Conservation (phyloP, 1,140 invertebrate species). For the Orius insidiosus region DNA sequence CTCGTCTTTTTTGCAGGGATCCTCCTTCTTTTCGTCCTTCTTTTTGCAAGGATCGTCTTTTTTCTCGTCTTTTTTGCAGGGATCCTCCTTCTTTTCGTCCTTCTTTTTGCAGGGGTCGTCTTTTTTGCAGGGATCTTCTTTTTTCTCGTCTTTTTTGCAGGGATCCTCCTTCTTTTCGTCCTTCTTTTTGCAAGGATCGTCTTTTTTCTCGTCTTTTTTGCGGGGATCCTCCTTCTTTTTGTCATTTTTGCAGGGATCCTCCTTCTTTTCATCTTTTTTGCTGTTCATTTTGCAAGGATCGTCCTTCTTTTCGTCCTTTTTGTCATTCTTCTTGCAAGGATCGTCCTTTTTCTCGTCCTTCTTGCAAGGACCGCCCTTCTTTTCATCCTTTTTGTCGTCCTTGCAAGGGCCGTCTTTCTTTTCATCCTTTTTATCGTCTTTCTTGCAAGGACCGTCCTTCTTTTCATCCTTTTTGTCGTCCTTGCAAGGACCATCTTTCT, state of each 20-base stretch:
- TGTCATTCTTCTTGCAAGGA: slow-evolving; percentile 1
- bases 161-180: slow-evolving; percentile 7
- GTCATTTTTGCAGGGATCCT: not conserved
- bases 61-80: slow-evolving; percentile 6
- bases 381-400: not conserved
- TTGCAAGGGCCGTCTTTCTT: not conserved
- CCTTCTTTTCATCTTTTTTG: not conserved
- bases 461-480: slow-evolving; percentile 7
- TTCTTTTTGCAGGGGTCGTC: slow-evolving; percentile 6
- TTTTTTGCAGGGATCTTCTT: slow-evolving; percentile 10
- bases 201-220: slow-evolving; percentile 4
- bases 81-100: slow-evolving; percentile 6
- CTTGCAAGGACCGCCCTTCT: slow-evolving; percentile 11
- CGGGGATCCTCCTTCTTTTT: slow-evolving; percentile 1
- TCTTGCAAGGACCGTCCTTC: not conserved
- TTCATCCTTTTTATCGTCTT: slow-evolving; percentile 4
- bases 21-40: slow-evolving; percentile 1
- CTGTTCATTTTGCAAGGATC: slow-evolving; percentile 10
- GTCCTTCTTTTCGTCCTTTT: slow-evolving; percentile 1
- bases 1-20: not conserved
- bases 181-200: slow-evolving; percentile 7
- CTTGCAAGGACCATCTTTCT: slow-evolving; percentile 6
- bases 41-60: slow-evolving; percentile 3
- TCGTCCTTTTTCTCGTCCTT: slow-evolving; percentile 8
- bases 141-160: slow-evolving; percentile 5